Base-by-base conservation (phyloP, 1,140 invertebrate species). In the Helicorthomorpha holstii region DNA sequence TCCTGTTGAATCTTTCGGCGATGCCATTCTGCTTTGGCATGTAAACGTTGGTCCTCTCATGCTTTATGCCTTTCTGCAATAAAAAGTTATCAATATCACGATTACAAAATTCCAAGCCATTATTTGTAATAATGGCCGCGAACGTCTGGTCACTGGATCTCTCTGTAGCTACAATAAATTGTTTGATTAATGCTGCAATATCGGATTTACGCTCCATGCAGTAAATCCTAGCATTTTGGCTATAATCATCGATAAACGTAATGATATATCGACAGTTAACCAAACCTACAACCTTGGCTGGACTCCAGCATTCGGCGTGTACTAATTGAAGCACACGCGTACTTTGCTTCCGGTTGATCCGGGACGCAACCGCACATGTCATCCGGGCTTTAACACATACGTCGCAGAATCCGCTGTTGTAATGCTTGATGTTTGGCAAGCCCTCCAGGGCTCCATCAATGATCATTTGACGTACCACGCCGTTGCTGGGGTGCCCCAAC, bases 1-100 rank as follows among this genome's bases (percentile, higher is more conserved):
- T 56, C 12, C 59, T 43, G 51, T 59, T 60, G 26, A 51, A 46
- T 45, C 57, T 52, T 51, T 60, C 59, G 23, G 57, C 57, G 12
- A 61, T 50, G 29, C 59, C 59, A 46, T 60, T 60, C 42, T 60
- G 56, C 48, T 60, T 41, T 3, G 59, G 57, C 1, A 49, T 57
- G 43, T 61, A 57, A 25, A 47, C 50, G 16, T 57, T 49, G 3
- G 59, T 60, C 16, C 24, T 27, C 44, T 61, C 44, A 45, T 60
- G 57, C 21, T 50, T 27, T 22, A 60, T 60, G 25, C 54, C 59
- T 25, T 56, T 12, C 3, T 44, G 14, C 27, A 38, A 27, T 16
- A 61, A 52, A 46, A 49, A 53, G 1, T 50, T 44, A 3, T 27
- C 14, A 49, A 60, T 50, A 29, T 46, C 26, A 34, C 52, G 38